Base-by-base conservation (phyloP, 2,113 vertebrate species). In the Probosciger aterrimus region DNA sequence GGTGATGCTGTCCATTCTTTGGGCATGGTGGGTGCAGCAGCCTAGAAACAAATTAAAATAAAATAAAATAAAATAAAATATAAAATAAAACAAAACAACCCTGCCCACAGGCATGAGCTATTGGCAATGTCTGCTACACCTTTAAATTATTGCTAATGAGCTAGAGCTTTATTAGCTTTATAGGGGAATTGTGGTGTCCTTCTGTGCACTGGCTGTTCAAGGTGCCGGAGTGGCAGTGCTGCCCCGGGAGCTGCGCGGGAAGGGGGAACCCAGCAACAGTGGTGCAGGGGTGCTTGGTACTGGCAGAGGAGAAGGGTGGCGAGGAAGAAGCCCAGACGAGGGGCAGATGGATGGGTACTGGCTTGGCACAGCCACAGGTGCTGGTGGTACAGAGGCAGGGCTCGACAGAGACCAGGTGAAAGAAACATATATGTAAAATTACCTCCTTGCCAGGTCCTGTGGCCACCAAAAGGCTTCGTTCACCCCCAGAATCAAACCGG, bases 141-240 rank as follows among this genome's bases (percentile, higher is more conserved):
- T 94, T 97, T 97, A 97, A 97, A 97, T 97, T 97, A 93, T 96
- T 93, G 88, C 93, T 97, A 97, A 98, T 92, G 86, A 95, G 88
- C 87, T 73, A 92, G 92, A 85, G 86, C 86, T 96, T 96, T 97
- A 96, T 96, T 94, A 94, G 94, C 93, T 97, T 96, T 86, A 33
- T 44, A 68, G 79, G 67, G 90, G 84, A 95, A 96, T 85, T 96
- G 95, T 74, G 44, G 94, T 43, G n/a, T 57, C 55, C 75, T 93
- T 47, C 90, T 78, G 69, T 27, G 19, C 12, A 2, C 75, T 69
- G 77, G 62, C 91, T 71, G 73, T 25, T 79, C 14, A 11, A 23
- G 64, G 64, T 39, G 63, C n/a, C 15, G 10, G 59, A 31, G 91
- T 27, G 0, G 60, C 44, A 17, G 25, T 3, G 4, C 33, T 25